These are phyloP conservation scores for Cerastis rubricosa DNA, from an alignment of 2,888 invertebrate species.

Conservation along the genomic window DNA sequence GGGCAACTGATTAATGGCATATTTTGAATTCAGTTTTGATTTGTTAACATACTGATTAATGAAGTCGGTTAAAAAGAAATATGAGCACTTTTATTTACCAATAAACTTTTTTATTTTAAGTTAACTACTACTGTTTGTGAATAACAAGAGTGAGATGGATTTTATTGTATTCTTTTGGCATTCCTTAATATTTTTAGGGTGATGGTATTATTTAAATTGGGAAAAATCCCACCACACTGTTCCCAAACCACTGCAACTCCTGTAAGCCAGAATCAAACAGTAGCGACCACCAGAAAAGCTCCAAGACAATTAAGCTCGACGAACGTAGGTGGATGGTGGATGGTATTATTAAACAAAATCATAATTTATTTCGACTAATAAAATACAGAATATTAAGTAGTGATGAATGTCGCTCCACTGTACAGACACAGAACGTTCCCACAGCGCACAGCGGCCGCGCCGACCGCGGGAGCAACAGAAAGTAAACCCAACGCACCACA, in stretches of 20 bases:
- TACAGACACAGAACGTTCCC: constrained; percentile 42
- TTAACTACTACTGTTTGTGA: no score
- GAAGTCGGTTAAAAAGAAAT: no score
- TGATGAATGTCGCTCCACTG: background rate
- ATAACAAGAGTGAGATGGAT: no score
- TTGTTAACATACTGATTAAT: background rate
- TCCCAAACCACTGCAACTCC: background rate
- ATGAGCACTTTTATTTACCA: background rate
- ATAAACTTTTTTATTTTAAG: background rate
- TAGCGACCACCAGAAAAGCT: background rate
- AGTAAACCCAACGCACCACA: constrained; percentile 86
- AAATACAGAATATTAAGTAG: background rate
- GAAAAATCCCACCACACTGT: background rate
- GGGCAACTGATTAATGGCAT: background rate
- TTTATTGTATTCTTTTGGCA: no score
- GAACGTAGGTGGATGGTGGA: no score
- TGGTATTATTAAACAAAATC: no score
- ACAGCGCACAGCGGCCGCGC: constrained; percentile 55
- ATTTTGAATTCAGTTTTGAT: background rate
- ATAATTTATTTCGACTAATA: no score
- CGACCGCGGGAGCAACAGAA: constrained; percentile 80
- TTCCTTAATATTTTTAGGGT: no score
- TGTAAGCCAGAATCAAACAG: background rate
- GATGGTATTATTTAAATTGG: background rate
- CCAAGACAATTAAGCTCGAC: background rate